Evolutionary conservation across 1,140 invertebrate species (phyloP).

Genomic region (Limonius californicus): DNA sequence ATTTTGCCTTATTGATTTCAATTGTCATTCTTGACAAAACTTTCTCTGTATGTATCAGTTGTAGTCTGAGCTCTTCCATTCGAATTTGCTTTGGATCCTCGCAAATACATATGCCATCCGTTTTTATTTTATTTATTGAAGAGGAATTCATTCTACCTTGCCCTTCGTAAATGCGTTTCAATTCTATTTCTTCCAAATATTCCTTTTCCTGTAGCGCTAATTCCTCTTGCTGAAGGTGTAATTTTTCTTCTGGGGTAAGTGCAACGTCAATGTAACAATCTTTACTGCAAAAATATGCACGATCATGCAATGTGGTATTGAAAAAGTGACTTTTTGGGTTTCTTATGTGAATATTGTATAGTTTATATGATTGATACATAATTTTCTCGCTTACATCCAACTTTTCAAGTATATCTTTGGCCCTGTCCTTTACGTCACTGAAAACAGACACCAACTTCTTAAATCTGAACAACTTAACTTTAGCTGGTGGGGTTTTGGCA

Average conservation of each 20-base stretch:
- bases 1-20: no score
- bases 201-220: no score
- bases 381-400: constrained; percentile 22
- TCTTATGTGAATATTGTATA: constrained; percentile 33
- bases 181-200: no score
- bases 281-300: constrained; percentile 24
- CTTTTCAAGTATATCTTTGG: constrained; percentile 23
- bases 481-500: constrained; percentile 22
- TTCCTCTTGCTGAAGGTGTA: no score
- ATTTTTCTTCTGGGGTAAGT: background rate
- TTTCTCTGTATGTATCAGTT: no score
- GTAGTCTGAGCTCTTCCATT: no score
- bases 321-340: constrained; percentile 38
- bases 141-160: no score
- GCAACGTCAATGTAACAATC: constrained; percentile 32
- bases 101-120: no score
- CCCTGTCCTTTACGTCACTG: constrained; percentile 14
- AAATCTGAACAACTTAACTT: constrained; percentile 32
- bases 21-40: no score
- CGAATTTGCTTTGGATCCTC: no score
- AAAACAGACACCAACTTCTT: constrained; percentile 30
- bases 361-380: constrained; percentile 16
- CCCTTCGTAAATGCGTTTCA: no score
- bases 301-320: constrained; percentile 31
- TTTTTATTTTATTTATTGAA: no score